Base-by-base conservation (phyloP, 2,113 vertebrate genomes). In the Semicossyphus pulcher region DNA sequence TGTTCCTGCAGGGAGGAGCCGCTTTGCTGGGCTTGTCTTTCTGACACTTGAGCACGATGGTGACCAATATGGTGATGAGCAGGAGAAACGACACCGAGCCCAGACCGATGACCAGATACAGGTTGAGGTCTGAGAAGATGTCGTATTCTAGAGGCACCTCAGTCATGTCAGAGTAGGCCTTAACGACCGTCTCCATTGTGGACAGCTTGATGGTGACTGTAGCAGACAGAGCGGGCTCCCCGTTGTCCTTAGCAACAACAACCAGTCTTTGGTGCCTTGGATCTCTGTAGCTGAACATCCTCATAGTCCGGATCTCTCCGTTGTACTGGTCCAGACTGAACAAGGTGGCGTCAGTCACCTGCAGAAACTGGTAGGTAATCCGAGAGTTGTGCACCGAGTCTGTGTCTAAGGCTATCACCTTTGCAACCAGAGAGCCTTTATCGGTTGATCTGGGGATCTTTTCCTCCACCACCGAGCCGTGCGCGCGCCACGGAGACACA, bases 251-350 rank as follows among this genome's bases (percentile, higher is more conserved):
- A 73, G 95, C 94, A 60, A 94, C 92, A 62, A 95, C 91, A 41
- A 95, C 79, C 53, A 96, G 84, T 6, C 59, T 83, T 78, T 95
- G 95, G 56, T 76, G 86, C 7, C 83, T 88, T 0, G 91, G 85
- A 15, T 96, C 95, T 76, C 91, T 93, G 87, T 95, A 94, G 72
- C 89, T 91, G 51, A 96, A 93, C 83, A 93, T 93, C 59, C 95
- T 94, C 11, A 91, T 89, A 3, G 94, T 95, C 71, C 94, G 84
- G 77, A 94, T 92, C 88, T 95, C 94, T 0, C 95, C 89, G 0
- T 92, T 92, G 56, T 90, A 90, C 7, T 93, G 91, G 16, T 93
- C 90, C 82, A 96, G 39, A 16, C 91, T 93, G 91, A 95, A 96
- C 34, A 95, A 91, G 14, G 90, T 93, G 44, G 91, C 88, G 18